phyloP scores from a whole-genome alignment of 2,113 vertebrate genomes.

The Actenoides hombroni region DNA sequence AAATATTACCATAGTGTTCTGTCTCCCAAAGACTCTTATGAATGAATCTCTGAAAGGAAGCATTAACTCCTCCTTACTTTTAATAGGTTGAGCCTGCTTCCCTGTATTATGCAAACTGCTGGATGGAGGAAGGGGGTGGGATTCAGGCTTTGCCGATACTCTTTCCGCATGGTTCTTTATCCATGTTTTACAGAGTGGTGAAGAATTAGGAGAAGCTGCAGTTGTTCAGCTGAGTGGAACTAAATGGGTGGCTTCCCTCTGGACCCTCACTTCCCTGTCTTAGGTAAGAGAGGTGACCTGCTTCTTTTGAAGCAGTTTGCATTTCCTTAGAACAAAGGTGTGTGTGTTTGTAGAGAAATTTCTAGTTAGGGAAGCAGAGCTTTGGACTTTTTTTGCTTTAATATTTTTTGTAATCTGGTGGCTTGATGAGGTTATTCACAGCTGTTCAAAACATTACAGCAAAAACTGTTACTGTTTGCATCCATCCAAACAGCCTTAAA shows the following conservation, averaged over 20 bases:
- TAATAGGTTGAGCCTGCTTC: constrained; percentile 51
- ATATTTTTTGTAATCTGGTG: neutral
- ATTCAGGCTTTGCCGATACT: neutral
- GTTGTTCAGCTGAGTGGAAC: constrained; percentile 40
- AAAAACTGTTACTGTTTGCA: neutral
- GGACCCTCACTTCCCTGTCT: constrained; percentile 30
- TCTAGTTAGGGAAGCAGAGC: neutral
- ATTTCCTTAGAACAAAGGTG: neutral
- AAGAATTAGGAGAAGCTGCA: constrained; percentile 52
- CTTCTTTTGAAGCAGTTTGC: neutral
- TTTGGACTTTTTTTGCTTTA: neutral
- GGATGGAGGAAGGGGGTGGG: constrained; percentile 26
- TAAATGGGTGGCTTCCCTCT: constrained; percentile 49
- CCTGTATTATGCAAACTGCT: constrained; percentile 26
- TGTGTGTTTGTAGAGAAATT: neutral
- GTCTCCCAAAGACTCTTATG: neutral
- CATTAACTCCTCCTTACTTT: constrained; percentile 31
- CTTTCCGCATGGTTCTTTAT: constrained; percentile 26
- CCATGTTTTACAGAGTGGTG: constrained; percentile 47
- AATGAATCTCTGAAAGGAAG: constrained; percentile 33
- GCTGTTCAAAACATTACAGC: neutral
- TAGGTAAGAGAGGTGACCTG: constrained; percentile 38
- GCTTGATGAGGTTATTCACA: neutral
- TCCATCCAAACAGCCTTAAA: neutral
- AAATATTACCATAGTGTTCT: neutral